A percentile compares a stretch with the other conserved stretches of the same genome.
These are phyloP conservation scores for Eclectus roratus DNA, from an alignment of 2,113 vertebrate genomes.

Conservation along the genomic window DNA sequence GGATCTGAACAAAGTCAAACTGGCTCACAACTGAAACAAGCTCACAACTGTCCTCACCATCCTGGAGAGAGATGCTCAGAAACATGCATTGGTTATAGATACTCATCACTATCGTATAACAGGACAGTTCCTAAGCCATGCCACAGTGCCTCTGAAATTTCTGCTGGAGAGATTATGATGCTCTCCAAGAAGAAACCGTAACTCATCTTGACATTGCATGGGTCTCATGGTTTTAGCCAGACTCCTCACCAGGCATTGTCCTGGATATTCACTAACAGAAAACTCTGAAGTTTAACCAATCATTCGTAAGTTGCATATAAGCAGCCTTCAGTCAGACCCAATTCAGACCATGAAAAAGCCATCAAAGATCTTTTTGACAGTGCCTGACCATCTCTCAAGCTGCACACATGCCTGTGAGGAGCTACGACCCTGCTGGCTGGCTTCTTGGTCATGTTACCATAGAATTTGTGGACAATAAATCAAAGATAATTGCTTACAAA, in stretches of 20 bases:
- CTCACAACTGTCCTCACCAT: neutral
- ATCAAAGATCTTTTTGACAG: neutral
- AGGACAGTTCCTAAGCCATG: accelerated
- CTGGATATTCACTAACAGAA: neutral
- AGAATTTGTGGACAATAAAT: neutral
- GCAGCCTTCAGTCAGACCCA: neutral
- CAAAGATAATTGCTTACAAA: no score
- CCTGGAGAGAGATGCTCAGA: neutral
- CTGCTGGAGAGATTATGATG: accelerated
- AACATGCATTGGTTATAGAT: accelerated
- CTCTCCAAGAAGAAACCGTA: neutral
- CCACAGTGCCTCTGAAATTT: neutral
- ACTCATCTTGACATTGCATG: neutral
- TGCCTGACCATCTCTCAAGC: neutral
- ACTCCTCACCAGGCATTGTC: neutral
- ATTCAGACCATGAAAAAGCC: neutral
- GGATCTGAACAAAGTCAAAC: neutral
- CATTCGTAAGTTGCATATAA: neutral
- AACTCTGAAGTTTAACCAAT: neutral
- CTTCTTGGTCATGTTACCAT: accelerated
- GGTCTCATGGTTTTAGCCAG: neutral
- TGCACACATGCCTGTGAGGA: accelerated
- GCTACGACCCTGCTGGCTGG: neutral
- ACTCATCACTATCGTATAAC: neutral
- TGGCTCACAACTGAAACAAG: neutral